A percentile compares a stretch with the other conserved stretches of the same genome.
Conservation (phyloP, 2,113 vertebrate species). For the Xyliphius kryptos region DNA sequence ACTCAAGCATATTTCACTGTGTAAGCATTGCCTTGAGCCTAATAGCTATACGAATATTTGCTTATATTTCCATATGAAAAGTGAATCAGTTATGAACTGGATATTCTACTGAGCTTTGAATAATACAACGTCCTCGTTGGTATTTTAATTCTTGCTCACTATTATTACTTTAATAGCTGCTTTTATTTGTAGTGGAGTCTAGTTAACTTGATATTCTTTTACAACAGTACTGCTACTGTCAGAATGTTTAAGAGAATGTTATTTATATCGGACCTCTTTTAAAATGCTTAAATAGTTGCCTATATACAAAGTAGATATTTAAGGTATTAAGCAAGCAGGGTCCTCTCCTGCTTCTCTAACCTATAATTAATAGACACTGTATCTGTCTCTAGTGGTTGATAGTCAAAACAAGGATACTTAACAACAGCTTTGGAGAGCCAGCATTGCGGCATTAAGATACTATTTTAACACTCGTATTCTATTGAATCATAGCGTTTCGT, state of each 20-base stretch:
- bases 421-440: slow-evolving; percentile 37
- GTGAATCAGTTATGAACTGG: too few relatives aligned
- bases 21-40: too few relatives aligned
- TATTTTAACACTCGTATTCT: slow-evolving; percentile 31
- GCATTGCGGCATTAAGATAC: slow-evolving; percentile 31
- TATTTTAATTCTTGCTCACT: too few relatives aligned
- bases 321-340: slow-evolving; percentile 29
- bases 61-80: too few relatives aligned
- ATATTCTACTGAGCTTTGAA: too few relatives aligned
- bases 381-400: slow-evolving; percentile 31
- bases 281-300: slow-evolving; percentile 47
- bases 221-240: slow-evolving; percentile 40
- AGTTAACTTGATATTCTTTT: too few relatives aligned
- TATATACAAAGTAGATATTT: slow-evolving; percentile 36
- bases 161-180: too few relatives aligned
- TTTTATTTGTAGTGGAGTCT: too few relatives aligned
- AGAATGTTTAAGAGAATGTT: slow-evolving; percentile 58
- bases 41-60: too few relatives aligned
- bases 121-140: too few relatives aligned
- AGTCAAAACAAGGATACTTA: slow-evolving; percentile 42
- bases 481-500: slow-evolving; percentile 31
- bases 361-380: slow-evolving; percentile 38
- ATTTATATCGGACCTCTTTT: slow-evolving; percentile 51
- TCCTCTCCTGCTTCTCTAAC: slow-evolving; percentile 26
- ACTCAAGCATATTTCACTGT: too few relatives aligned